phyloP scores from a whole-genome alignment of 92 coral and sea anemone species.

The Palythoa caribaeorum region DNA sequence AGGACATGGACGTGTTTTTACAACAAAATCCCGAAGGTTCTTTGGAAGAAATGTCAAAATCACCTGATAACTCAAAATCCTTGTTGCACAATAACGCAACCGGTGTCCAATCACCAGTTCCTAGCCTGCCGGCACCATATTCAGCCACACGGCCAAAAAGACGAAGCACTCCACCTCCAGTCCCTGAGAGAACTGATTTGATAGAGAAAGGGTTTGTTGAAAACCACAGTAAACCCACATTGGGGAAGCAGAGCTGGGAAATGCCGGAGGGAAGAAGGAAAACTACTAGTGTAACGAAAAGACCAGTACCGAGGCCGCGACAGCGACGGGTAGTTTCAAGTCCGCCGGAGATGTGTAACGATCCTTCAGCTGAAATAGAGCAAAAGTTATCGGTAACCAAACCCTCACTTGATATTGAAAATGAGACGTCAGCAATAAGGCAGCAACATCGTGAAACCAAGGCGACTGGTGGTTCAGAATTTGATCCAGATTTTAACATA shows the following conservation, averaged over 20 bases:
- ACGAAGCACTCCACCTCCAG: background rate
- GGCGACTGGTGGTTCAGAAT: background rate
- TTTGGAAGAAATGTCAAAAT: background rate
- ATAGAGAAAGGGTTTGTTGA: background rate
- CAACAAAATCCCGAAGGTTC: background rate
- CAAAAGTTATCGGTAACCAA: background rate
- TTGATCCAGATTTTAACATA: background rate
- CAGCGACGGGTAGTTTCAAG: background rate
- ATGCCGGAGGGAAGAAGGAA: background rate
- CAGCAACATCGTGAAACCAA: background rate
- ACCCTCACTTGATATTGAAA: background rate
- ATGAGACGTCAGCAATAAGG: background rate
- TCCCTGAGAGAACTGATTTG: conserved; percentile 21
- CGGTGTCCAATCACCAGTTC: background rate
- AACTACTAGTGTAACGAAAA: background rate
- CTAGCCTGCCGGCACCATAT: background rate
- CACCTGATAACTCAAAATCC: no score
- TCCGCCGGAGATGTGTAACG: background rate
- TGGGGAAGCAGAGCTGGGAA: background rate
- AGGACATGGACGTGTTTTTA: no score
- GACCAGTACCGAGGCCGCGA: conserved; percentile 35
- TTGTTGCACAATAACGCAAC: background rate
- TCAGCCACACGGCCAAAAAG: background rate
- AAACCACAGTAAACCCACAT: conserved; percentile 2
- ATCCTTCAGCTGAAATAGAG: background rate